phyloP scores from a whole-genome alignment of 2,888 invertebrate genomes.

The Andrena fulva region DNA sequence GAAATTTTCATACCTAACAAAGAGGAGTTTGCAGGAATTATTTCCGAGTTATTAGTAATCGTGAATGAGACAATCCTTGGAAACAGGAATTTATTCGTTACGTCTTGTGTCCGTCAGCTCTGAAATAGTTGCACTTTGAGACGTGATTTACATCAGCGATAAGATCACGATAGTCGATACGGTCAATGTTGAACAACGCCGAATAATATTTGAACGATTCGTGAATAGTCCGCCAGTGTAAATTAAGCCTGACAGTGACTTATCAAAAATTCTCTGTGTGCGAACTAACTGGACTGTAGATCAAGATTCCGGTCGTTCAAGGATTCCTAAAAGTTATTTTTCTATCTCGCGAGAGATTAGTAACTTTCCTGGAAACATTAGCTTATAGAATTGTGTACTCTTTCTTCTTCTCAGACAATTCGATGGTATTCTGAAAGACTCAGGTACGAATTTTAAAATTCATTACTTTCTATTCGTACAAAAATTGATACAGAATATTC shows the following conservation, averaged over 20 bases:
- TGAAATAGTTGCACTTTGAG: conserved; percentile 36
- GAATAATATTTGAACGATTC: conserved; percentile 34
- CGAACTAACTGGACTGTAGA: conserved; percentile 23
- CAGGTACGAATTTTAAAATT: not conserved
- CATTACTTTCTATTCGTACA: not conserved
- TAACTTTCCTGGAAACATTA: not conserved
- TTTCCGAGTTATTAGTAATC: not conserved
- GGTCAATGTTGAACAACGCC: conserved; percentile 17
- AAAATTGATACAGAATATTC: not conserved
- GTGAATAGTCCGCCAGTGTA: not conserved
- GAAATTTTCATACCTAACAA: not conserved
- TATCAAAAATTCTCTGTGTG: conserved; percentile 26
- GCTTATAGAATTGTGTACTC: not conserved
- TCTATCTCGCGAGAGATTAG: not conserved
- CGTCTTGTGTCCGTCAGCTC: not conserved
- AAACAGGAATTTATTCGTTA: not conserved
- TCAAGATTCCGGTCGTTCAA: conserved; percentile 11
- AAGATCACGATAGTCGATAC: not conserved
- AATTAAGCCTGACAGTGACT: conserved; percentile 16
- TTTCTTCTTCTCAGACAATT: not conserved
- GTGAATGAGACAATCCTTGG: conserved; percentile 10
- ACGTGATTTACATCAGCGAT: conserved; percentile 24
- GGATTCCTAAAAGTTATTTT: conserved; percentile 10
- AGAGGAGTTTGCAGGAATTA: not conserved
- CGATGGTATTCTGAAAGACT: not conserved